phyloP scores from a whole-genome alignment of 2,113 vertebrate genomes.

The Catagonus wagneri region DNA sequence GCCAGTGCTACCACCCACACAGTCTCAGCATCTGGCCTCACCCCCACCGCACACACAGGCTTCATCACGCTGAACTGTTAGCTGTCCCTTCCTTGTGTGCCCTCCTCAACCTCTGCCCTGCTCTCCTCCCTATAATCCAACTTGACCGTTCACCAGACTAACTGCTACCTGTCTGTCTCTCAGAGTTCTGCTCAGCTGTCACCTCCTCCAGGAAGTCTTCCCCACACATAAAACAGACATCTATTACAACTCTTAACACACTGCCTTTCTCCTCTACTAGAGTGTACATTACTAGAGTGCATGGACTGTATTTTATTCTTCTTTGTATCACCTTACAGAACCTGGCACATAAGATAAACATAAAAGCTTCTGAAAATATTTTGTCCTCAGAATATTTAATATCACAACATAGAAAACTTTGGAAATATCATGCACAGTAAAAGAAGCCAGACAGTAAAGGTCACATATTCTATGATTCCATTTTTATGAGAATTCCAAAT shows the following conservation, averaged over 20 bases:
- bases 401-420: not conserved
- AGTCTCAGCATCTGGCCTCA: not conserved
- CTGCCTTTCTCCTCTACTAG: not conserved
- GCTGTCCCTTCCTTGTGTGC: not conserved
- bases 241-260: not conserved
- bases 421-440: constrained; percentile 33
- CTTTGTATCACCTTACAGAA: not conserved
- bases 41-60: not conserved
- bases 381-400: constrained; percentile 22
- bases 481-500: not conserved
- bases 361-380: constrained; percentile 7
- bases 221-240: not conserved
- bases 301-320: not conserved
- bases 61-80: not conserved
- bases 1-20: not conserved
- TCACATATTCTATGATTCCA: not conserved
- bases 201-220: not conserved
- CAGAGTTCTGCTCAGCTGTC: not conserved
- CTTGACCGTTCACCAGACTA: not conserved
- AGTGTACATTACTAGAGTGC: not conserved
- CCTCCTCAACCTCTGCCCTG: not conserved
- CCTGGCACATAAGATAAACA: not conserved
- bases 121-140: not conserved
- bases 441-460: constrained; percentile 37
- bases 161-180: not conserved